Conservation (phyloP, 2,888 invertebrate genomes). For the Polymixis flavicincta region DNA sequence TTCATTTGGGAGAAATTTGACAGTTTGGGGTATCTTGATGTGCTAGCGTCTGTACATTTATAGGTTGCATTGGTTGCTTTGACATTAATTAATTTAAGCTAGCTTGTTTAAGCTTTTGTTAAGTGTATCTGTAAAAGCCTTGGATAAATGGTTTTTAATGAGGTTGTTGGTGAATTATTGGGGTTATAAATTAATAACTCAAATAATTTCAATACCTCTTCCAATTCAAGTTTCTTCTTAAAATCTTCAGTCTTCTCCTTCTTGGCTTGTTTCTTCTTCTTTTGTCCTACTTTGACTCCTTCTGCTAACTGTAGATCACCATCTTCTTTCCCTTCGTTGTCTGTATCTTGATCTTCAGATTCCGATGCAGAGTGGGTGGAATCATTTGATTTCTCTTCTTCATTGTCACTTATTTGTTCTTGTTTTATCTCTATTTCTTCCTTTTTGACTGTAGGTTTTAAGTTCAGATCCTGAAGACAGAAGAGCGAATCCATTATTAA, state of each 20-base stretch:
- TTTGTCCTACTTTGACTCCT: constrained; percentile 83
- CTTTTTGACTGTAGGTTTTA: constrained; percentile 62
- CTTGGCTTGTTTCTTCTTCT: constrained; percentile 84
- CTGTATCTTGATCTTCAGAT: constrained; percentile 47
- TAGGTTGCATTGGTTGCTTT: too few relatives aligned
- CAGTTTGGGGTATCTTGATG: too few relatives aligned
- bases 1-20: too few relatives aligned
- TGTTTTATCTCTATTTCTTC: constrained; percentile 72
- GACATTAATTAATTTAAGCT: neutral
- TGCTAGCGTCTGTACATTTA: too few relatives aligned
- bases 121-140: neutral
- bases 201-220: constrained; percentile 77
- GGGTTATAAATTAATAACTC: neutral
- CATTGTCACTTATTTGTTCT: constrained; percentile 71
- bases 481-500: neutral
- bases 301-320: constrained; percentile 82
- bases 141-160: neutral
- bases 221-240: constrained; percentile 86
- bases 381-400: constrained; percentile 68
- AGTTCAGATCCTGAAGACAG: constrained; percentile 19
- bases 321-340: constrained; percentile 59
- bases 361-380: constrained; percentile 61
- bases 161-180: neutral
- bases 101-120: neutral
- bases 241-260: constrained; percentile 85